Evolutionary conservation across 2,113 vertebrate genomes (phyloP).

Genomic region (Atlantisia rogersi): DNA sequence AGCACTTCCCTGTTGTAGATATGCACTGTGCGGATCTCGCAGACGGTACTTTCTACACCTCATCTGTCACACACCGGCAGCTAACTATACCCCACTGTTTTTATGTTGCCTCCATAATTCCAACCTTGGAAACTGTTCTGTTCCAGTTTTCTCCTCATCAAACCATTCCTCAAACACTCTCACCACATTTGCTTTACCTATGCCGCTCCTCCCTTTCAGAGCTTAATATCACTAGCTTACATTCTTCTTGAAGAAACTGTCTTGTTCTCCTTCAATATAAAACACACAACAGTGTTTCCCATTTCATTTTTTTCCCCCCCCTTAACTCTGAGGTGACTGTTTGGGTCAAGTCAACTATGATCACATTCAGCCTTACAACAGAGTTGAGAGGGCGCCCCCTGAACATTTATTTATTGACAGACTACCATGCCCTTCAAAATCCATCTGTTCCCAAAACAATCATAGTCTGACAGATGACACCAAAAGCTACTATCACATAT

Average conservation of each 20-base stretch:
- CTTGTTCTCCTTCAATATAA: not conserved
- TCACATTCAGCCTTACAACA: not conserved
- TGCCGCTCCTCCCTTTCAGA: not conserved
- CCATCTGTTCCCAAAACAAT: not conserved
- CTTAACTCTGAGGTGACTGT: not conserved
- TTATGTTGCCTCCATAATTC: not conserved
- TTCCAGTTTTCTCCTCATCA: not conserved
- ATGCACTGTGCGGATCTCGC: rapidly evolving
- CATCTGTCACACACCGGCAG: not conserved
- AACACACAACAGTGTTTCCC: not conserved
- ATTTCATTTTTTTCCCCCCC: not conserved
- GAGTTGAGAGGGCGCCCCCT: not conserved
- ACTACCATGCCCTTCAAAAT: not conserved
- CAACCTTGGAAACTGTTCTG: not conserved
- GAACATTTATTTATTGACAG: not conserved
- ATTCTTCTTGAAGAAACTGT: not conserved
- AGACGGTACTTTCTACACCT: not conserved
- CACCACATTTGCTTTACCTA: not conserved
- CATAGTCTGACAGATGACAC: not conserved
- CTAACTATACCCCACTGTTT: not conserved
- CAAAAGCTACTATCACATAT: not conserved
- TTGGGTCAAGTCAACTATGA: not conserved
- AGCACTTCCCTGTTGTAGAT: not conserved
- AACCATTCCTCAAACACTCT: not conserved
- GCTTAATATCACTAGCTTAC: not conserved